Evolutionary conservation across 2,797 vertebrate genomes (phyloP), one percentile per base, ranked within the genome.

Genomic region (Argya squamiceps): DNA sequence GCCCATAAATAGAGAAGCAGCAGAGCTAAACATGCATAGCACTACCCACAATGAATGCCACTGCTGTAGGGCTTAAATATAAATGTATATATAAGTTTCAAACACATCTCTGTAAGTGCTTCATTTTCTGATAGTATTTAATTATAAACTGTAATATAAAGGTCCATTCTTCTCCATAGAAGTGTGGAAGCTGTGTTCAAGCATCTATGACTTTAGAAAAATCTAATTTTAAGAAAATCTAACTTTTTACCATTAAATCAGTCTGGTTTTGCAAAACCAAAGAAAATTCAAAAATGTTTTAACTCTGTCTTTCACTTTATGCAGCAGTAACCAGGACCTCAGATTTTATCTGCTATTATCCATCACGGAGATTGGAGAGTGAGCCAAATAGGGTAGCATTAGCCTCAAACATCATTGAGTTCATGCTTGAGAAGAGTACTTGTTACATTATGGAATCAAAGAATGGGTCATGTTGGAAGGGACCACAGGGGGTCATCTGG

Each of bases 1-100:
- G 77, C 74, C 92, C 92, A 79, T 94, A 96, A 96, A 90, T 59
- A 95, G 80, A 88, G 82, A 92, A 87, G 60, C 55, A 87, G 79
- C 52, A 86, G 65, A 94, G 41, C 62, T 85, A 87, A 92, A 78
- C 6, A 34, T 5, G 0, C 43, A 5, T 53, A 86, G 69, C 41
- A 50, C 44, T 73, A 46, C 3, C 0, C 65, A 59, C 3, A 2
- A 34, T 79, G 67, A 88, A 86, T 86, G 49, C 49, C 63, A 56
- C 50, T 78, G 26, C 62, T 85, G 53, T 70, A 64, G 52, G 41
- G 47, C 82, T 92, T 75, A 49, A 80, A 53, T 79, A 43, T 49
- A 79, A 82, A 84, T 67, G 22, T 63, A 29, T 81, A 49, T 59
- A 12, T 46, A 86, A 32, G 13, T 79, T 94, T 86, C 85, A 92